Percentiles rank a stretch among this genome's conserved stretches.
These are phyloP conservation scores for Onthophagus sagittarius DNA, from an alignment of 2,888 invertebrate species.

Conservation along the genomic window DNA sequence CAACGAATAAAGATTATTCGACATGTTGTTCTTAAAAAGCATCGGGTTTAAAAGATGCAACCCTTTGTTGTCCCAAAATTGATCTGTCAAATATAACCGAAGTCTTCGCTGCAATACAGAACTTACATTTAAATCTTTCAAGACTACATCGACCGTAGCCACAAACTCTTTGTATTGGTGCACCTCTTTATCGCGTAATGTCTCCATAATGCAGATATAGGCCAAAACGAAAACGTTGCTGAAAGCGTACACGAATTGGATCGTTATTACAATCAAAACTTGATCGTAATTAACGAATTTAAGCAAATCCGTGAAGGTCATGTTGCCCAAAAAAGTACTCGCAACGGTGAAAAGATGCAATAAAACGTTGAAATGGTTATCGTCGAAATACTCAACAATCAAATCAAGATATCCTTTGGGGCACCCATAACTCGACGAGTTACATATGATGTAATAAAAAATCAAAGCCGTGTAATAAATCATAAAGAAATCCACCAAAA, in stretches of 20 bases:
- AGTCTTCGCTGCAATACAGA: slow-evolving; percentile 48
- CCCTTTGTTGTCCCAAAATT: slow-evolving; percentile 15
- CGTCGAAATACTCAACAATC: not conserved
- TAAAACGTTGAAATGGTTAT: slow-evolving; percentile 1
- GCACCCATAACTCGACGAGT: not conserved
- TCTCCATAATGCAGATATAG: slow-evolving; percentile 51
- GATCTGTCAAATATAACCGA: slow-evolving; percentile 9
- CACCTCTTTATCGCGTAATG: slow-evolving; percentile 44
- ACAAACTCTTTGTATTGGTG: slow-evolving; percentile 20
- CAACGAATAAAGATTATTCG: slow-evolving; percentile 7
- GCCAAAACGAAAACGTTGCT: slow-evolving; percentile 17
- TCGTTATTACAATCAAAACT: slow-evolving; percentile 1
- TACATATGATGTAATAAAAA: slow-evolving; percentile 17
- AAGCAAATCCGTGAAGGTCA: slow-evolving; percentile 17
- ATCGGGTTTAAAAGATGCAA: slow-evolving; percentile 11
- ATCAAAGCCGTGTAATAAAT: slow-evolving; percentile 19
- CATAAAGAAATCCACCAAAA: slow-evolving; percentile 13
- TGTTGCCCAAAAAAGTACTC: slow-evolving; percentile 15
- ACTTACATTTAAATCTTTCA: slow-evolving; percentile 52
- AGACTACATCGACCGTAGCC: slow-evolving; percentile 47
- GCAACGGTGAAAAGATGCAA: slow-evolving; percentile 16
- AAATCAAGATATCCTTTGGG: slow-evolving; percentile 5
- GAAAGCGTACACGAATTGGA: slow-evolving; percentile 18
- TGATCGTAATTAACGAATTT: not conserved
- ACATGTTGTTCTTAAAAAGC: slow-evolving; percentile 16